Base-by-base conservation (phyloP, 2,888 invertebrate genomes). In the Tiphia femorata region DNA sequence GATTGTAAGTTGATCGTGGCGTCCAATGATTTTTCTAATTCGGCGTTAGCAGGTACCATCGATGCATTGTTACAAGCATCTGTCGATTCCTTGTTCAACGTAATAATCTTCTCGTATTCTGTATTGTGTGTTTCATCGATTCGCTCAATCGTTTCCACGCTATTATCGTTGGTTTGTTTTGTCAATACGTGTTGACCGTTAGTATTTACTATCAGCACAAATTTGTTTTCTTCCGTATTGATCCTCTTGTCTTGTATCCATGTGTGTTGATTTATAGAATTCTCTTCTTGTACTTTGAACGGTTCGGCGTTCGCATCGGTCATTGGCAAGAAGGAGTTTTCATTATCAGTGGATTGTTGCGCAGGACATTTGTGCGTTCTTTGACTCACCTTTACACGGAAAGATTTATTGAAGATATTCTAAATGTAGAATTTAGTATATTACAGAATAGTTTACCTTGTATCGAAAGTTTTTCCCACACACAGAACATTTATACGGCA, bases 381-480 rank as follows among this genome's bases (percentile, higher is more conserved):
- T 80, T 93, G 92, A 47, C 93, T 93, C 7, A 94, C 93, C 90
- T 90, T 80, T 6, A 55, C 55, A 23, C 48, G 12, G 21, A 48
- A 49, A 44, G 53, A 38, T n/a, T 43, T 25, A 16, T 33, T 19
- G 7, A 20, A 14, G 49, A 2, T 38, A 46, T 51, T 25, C 37
- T 10, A 40, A 42, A 49, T 38, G 44, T 19, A 10, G 5, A 40
- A 30, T 33, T 49, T 35, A 42, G 48, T 17, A n/a, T 7, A 41
- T 41, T 17, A 2, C 12, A 17, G 25, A 30, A n/a, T 27, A 54
- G 37, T 42, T 67, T 78, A 90, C 90, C 87, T 94, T 94, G 73
- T 94, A 94, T 56, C 94, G 88, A 79, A 94, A 94, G 76, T 87
- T 91, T 85, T 92, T 93, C 48, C 91, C 88, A 78, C 94, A 95